A percentile compares a stretch with the other conserved stretches of the same genome.
Conservation (phyloP, 2,888 invertebrate genomes). For the Dryobotodes eremita region DNA sequence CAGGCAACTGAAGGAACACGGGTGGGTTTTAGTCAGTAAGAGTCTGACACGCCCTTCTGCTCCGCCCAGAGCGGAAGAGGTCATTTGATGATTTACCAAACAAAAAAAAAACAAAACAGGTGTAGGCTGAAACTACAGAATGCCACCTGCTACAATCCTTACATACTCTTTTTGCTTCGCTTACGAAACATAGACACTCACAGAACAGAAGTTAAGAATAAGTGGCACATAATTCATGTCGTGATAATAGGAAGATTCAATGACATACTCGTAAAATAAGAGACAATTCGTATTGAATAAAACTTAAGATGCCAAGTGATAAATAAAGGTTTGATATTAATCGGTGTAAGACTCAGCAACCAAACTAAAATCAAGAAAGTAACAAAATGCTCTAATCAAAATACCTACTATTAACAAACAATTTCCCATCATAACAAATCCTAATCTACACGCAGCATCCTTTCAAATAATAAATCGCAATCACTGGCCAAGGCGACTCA, state of each 20-base stretch:
- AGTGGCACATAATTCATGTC: background rate
- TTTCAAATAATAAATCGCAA: conserved; percentile 70
- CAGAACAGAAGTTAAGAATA: too few species aligned
- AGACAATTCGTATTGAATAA: background rate
- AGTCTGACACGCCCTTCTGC: too few species aligned
- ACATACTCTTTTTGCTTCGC: too few species aligned
- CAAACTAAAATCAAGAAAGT: background rate
- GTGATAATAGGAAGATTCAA: too few species aligned
- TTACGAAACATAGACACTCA: too few species aligned
- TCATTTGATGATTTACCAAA: too few species aligned
- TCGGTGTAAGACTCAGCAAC: background rate
- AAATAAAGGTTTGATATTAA: background rate
- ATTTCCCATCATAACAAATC: conserved; percentile 26
- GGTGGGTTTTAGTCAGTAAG: too few species aligned
- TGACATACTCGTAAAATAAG: background rate
- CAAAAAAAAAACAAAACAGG: too few species aligned
- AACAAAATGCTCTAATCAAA: background rate
- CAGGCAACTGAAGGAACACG: too few species aligned
- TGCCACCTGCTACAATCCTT: too few species aligned
- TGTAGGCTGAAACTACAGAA: too few species aligned
- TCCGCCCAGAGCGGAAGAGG: too few species aligned
- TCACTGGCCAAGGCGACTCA: conserved; percentile 72
- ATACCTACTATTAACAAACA: background rate
- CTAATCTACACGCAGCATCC: conserved; percentile 53
- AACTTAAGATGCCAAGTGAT: background rate